These are phyloP conservation scores for Stichopus chloronotus DNA, from an alignment of 35 echinoderm and acorn worm species.

Conservation along the genomic window DNA sequence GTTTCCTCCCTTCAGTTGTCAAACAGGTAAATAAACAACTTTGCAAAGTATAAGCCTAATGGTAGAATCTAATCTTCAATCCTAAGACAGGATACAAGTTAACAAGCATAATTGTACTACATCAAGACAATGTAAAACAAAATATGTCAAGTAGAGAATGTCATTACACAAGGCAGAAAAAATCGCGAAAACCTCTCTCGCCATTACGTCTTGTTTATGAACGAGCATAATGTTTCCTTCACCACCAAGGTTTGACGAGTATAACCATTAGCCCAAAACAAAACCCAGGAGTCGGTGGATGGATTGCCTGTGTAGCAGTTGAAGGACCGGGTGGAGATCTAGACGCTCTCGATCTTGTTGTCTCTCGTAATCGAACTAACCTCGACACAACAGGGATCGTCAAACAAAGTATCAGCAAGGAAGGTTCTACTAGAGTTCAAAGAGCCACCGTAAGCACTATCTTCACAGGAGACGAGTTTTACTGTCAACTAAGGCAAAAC, in stretches of 20 bases:
- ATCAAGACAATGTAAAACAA: too few relatives aligned
- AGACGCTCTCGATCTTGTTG: not conserved
- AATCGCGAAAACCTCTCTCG: too few relatives aligned
- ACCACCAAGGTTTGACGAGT: not conserved
- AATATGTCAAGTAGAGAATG: too few relatives aligned
- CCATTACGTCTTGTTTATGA: too few relatives aligned
- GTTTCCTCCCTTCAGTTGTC: constrained; percentile 6
- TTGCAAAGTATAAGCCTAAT: too few relatives aligned
- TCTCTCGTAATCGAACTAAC: not conserved
- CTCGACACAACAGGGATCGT: not conserved
- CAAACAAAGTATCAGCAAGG: not conserved
- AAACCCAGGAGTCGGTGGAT: not conserved
- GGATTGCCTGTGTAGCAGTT: not conserved
- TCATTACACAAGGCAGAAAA: too few relatives aligned
- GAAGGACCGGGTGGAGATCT: constrained; percentile 17
- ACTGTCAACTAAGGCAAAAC: constrained; percentile 3
- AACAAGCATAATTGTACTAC: too few relatives aligned
- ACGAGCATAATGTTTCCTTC: not conserved
- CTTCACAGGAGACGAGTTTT: not conserved
- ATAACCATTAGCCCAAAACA: not conserved
- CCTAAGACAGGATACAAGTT: too few relatives aligned
- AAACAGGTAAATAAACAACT: not conserved
- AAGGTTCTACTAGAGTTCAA: not conserved
- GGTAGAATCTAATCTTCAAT: too few relatives aligned
- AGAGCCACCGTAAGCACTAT: not conserved